Conservation (phyloP, 2,797 vertebrate species). For the Typhlichthys subterraneus region DNA sequence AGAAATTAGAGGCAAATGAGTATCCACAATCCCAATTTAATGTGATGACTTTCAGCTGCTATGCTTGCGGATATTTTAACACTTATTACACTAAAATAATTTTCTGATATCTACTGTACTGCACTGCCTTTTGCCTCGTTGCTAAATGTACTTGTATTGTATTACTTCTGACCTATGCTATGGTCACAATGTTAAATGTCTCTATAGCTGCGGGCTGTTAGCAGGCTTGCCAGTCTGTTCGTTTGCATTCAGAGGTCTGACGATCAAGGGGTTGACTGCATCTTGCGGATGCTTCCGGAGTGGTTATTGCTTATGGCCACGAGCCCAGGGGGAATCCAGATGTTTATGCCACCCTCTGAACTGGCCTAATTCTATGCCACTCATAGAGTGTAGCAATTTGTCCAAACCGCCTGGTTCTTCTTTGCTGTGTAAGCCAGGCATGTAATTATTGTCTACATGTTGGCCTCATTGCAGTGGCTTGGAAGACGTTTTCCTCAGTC, state of each 20-base stretch:
- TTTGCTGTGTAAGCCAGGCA: constrained; percentile 59
- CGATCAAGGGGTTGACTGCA: constrained; percentile 31
- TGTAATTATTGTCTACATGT: constrained; percentile 65
- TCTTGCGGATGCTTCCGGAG: constrained; percentile 31
- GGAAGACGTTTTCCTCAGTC: constrained; percentile 25
- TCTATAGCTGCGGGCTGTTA: constrained; percentile 26
- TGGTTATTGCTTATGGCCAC: constrained; percentile 38
- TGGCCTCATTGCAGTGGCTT: constrained; percentile 19
- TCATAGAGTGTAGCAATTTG: constrained; percentile 61
- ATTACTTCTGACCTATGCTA: constrained; percentile 39
- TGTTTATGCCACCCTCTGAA: constrained; percentile 58
- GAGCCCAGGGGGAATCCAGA: constrained; percentile 62
- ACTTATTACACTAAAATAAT: no score
- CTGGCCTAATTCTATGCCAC: constrained; percentile 64
- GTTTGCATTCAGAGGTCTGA: constrained; percentile 31
- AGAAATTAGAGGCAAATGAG: no score
- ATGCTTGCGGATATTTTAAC: no score
- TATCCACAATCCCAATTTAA: constrained; percentile 11
- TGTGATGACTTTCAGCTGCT: constrained; percentile 1
- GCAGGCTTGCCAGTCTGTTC: constrained; percentile 40
- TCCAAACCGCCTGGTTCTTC: constrained; percentile 47
- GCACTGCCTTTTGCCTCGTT: constrained; percentile 6
- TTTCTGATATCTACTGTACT: no score
- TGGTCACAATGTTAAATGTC: constrained; percentile 22
- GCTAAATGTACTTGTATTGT: constrained; percentile 18